phyloP scores from a whole-genome alignment of 2,888 invertebrate genomes.

The Polia nebulosa region DNA sequence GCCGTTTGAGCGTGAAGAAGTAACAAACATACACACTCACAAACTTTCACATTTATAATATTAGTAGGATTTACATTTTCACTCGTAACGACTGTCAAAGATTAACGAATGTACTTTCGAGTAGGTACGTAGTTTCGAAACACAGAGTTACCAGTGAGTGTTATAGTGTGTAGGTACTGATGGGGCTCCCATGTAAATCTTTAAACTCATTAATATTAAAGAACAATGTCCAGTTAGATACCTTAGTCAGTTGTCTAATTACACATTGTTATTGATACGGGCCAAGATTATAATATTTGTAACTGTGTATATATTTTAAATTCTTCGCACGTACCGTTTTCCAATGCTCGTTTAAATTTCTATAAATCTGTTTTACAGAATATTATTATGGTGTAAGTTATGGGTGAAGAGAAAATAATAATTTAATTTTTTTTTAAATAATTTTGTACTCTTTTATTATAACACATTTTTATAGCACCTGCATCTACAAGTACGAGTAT shows the following conservation, averaged over 20 bases:
- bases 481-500: too few species aligned
- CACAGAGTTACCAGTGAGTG: too few species aligned
- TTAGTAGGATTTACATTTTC: too few species aligned
- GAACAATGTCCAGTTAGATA: background rate
- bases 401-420: background rate
- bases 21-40: too few species aligned
- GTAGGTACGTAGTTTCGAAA: too few species aligned
- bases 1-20: too few species aligned
- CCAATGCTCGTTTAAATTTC: constrained; percentile 4
- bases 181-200: background rate
- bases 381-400: constrained; percentile 27
- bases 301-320: constrained; percentile 9
- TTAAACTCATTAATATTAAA: background rate
- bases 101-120: too few species aligned
- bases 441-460: too few species aligned
- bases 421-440: background rate
- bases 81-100: too few species aligned
- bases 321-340: background rate
- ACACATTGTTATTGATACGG: constrained; percentile 1
- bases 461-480: too few species aligned
- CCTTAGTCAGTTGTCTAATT: constrained; percentile 8
- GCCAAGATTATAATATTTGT: constrained; percentile 9
- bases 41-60: too few species aligned
- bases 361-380: constrained; percentile 22
- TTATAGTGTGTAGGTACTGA: too few species aligned